phyloP scores from a whole-genome alignment of 2,797 vertebrate species.

The Tinamus major region DNA sequence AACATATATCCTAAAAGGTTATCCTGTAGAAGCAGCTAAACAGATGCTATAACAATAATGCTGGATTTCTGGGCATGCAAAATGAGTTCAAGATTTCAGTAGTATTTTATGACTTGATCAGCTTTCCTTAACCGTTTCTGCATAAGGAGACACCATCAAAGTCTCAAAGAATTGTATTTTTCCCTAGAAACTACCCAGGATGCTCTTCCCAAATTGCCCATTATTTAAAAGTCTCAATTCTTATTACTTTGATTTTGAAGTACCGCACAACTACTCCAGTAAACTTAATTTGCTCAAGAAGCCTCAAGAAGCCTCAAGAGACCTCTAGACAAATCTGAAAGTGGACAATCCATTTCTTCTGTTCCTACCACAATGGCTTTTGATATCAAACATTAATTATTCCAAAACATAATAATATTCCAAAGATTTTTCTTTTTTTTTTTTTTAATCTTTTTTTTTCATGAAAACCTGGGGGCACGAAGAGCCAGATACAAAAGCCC shows the following conservation, averaged over 20 bases:
- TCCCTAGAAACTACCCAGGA: neutral
- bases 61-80: neutral
- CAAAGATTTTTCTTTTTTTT: too few relatives aligned
- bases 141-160: neutral
- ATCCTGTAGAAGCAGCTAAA: neutral
- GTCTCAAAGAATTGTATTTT: neutral
- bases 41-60: neutral
- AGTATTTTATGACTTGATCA: neutral
- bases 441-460: neutral
- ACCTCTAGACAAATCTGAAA: too few relatives aligned
- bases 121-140: neutral
- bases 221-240: neutral
- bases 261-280: neutral
- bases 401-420: neutral
- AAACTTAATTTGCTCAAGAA: neutral
- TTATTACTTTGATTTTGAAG: neutral
- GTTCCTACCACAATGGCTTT: neutral
- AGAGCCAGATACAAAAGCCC: neutral
- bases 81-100: neutral
- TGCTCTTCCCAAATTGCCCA: neutral
- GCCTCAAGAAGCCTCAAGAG: too few relatives aligned
- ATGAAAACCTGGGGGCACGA: neutral
- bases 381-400: neutral
- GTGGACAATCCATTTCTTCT: neutral
- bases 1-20: neutral